These are phyloP conservation scores for Thysanoteuthis rhombus DNA, from an alignment of 2,888 invertebrate species.

Conservation along the genomic window DNA sequence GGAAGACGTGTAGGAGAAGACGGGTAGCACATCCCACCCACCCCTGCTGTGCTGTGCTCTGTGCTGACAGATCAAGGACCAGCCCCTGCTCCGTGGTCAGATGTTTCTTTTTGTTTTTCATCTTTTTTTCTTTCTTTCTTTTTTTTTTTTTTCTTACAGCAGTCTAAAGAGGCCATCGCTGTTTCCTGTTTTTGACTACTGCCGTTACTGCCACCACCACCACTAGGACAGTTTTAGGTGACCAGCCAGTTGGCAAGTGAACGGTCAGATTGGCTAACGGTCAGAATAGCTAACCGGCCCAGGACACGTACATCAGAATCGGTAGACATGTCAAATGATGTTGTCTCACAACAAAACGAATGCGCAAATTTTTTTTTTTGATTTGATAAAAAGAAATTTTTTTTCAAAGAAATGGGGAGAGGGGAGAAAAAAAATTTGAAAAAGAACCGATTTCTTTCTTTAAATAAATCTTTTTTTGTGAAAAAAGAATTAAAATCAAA, in stretches of 20 bases:
- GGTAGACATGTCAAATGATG: background rate
- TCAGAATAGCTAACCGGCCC: background rate
- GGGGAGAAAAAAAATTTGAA: no score
- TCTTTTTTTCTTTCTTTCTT: background rate
- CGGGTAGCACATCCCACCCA: constrained; percentile 24
- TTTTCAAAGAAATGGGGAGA: background rate
- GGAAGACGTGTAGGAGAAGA: constrained; percentile 26
- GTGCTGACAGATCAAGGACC: background rate
- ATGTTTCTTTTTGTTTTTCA: background rate
- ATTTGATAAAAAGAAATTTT: background rate
- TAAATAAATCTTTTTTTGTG: background rate
- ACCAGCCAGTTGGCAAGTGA: background rate
- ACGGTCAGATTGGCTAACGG: background rate
- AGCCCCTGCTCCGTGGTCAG: background rate
- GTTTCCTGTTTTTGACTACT: background rate
- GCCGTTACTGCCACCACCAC: background rate
- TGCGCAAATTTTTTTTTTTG: background rate
- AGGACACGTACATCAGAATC: background rate
- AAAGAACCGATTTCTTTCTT: background rate
- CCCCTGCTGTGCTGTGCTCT: background rate
- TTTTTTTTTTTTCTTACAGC: background rate
- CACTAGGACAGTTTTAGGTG: background rate
- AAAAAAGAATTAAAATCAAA: background rate
- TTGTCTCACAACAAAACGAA: background rate
- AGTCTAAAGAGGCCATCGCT: background rate